phyloP scores from a whole-genome alignment of 2,113 vertebrate genomes.

The Chascanopsetta lugubris region DNA sequence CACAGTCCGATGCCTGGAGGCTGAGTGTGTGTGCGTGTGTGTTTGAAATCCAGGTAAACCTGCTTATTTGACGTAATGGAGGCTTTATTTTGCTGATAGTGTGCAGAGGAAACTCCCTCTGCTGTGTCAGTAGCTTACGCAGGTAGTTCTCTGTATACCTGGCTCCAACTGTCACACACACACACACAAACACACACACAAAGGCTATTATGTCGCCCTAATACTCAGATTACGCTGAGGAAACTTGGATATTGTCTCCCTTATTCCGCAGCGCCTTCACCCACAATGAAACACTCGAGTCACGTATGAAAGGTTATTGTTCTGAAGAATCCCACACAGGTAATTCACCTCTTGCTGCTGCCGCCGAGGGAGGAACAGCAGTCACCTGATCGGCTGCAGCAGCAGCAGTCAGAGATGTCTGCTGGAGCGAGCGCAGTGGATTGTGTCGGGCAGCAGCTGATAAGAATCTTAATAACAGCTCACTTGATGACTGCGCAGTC shows the following conservation, averaged over 20 bases:
- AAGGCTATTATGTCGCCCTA: constrained; percentile 20
- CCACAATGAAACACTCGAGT: constrained; percentile 39
- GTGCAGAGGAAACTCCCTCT: constrained; percentile 18
- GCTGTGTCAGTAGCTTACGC: constrained; percentile 12
- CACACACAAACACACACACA: constrained; percentile 16
- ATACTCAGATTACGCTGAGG: constrained; percentile 42
- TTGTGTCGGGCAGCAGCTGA: constrained; percentile 58
- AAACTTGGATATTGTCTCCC: constrained; percentile 37
- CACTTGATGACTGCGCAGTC: constrained; percentile 44
- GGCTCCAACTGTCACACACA: constrained; percentile 21
- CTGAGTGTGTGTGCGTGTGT: neutral
- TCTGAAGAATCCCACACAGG: constrained; percentile 39
- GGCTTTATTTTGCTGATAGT: neutral
- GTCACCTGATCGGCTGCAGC: constrained; percentile 39
- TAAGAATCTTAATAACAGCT: constrained; percentile 66
- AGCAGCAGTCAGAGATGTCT: constrained; percentile 32
- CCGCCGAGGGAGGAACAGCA: constrained; percentile 19
- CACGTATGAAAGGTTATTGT: constrained; percentile 30
- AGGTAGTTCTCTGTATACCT: constrained; percentile 40
- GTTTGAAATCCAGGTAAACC: no score
- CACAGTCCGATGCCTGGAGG: constrained; percentile 32
- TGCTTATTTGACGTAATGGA: no score
- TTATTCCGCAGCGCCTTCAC: constrained; percentile 22
- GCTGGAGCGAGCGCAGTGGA: constrained; percentile 46
- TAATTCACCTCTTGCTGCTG: constrained; percentile 45